A percentile compares a stretch with the other conserved stretches of the same genome.
Conservation (phyloP, 2,797 vertebrate genomes). For the Podarcis siculus region DNA sequence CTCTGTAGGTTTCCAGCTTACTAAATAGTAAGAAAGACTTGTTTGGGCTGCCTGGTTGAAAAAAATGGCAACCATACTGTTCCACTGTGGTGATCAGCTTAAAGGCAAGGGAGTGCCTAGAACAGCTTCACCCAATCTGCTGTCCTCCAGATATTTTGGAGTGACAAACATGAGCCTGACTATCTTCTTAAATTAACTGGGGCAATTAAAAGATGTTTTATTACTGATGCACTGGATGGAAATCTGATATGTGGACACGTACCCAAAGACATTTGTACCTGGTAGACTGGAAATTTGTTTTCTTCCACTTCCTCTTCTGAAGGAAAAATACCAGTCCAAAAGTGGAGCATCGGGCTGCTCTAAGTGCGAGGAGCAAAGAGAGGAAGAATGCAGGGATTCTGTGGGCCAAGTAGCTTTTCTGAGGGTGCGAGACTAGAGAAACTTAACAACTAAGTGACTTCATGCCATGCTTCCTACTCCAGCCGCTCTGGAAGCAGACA, state of each 20-base stretch:
- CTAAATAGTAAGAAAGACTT: neutral
- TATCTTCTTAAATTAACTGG: neutral
- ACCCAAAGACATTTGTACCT: neutral
- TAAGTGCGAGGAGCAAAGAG: accelerated
- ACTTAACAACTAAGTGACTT: accelerated
- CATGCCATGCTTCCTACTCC: neutral
- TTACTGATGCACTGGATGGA: neutral
- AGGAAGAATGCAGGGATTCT: accelerated
- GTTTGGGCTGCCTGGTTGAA: neutral
- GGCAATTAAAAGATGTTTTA: neutral
- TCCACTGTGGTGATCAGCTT: too few species aligned
- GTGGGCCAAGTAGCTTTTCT: accelerated
- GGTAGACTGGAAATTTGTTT: neutral
- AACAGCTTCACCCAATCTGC: too few species aligned
- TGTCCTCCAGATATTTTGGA: too few species aligned
- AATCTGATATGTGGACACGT: too few species aligned
- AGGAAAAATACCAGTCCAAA: neutral
- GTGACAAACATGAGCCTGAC: too few species aligned
- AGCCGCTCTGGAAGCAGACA: neutral
- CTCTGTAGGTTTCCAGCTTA: neutral
- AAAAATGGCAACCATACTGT: neutral
- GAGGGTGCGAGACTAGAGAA: accelerated
- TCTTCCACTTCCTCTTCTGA: neutral
- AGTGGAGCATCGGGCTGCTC: accelerated
- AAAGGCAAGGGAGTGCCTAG: too few species aligned